Evolutionary conservation across 2,888 invertebrate species (phyloP), one percentile per base, ranked within the genome.

Genomic region (Dryobotodes eremita): DNA sequence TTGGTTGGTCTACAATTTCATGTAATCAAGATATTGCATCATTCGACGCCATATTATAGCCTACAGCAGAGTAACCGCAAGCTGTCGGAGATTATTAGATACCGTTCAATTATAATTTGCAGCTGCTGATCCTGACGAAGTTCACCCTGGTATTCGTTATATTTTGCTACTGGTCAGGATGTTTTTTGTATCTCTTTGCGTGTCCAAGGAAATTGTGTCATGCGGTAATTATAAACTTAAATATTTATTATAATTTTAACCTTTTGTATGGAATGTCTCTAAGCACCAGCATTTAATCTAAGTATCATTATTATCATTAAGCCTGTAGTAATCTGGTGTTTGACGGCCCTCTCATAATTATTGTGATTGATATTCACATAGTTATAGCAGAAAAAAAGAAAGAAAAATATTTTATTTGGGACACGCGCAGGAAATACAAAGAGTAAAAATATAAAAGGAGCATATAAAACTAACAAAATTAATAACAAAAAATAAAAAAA

Each of bases 111-210:
- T 64, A 66, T 70, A 64, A 70, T 78, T 95, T 94, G 71, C 94
- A 96, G 96, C 75, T 94, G 0, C 85, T 96, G n/a, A 92, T 91
- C 76, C 77, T 95, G 20, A 23, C 91, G 20, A 96, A 95, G 86
- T 95, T 91, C 78, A 82, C 81, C 17, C 64, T 95, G n/a, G 66
- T 95, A 11, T 91, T 95, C 26, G 26, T 90, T 2, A 94, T 96
- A 87, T 92, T 92, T 42, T 94, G 94, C 80, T 96, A 96, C 84
- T 96, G 96, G 96, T 94, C 96, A 0, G 96, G 96, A 48, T 95
- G 95, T 75, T 90, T 95, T 42, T 87, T 97, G 17, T 96, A 94
- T 75, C 87, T 96, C 0, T 92, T 88, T 46, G 93, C 96, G 3
- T 96, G 96, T 80, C 96, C 96, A 2, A 93, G 92, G 80, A 94